Base-by-base conservation (phyloP, 53 echinoderm and acorn worm genomes). In the Mesocentrotus franciscanus region DNA sequence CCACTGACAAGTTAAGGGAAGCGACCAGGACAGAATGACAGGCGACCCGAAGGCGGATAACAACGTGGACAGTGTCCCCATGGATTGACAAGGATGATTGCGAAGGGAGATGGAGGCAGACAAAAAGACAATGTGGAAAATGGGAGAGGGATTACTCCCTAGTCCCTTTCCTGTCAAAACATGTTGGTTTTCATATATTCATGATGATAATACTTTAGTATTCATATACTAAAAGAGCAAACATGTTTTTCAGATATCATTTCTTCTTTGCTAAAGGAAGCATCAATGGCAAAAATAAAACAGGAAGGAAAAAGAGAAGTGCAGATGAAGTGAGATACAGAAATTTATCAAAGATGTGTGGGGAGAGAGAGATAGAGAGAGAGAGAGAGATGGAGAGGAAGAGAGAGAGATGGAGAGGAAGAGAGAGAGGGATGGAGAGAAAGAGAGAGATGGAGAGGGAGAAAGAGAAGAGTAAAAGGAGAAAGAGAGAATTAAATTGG, bases 141-240 rank as follows among this genome's bases (percentile, higher is more conserved):
- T 87, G 58, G 87, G 12, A 58, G 13, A n/a, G 56, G 87, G 87
- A 58, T 57, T 26, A n/a, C 22, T 24, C 58, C 87, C 26, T 87
- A 58, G 87, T 87, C 29, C 58, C 87, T 87, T 87, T 87, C 87
- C 87, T 87, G 87, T 56, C 87, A 87, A 87, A 87, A 87, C 87
- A 87, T 4, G 87, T 87, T 58, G n/a, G 59, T n/a, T 56, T 87
- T 87, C n/a, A 29, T 87, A 87, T 87, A 59, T 57, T 27, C 59
- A 27, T 87, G 27, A 14, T 42, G 58, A 58, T 20, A 27, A 87
- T 87, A 87, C 87, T 32, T 58, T 12, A 57, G 58, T 87, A 42
- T 81, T 7, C 5, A 78, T 36, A 33, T 81, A 42, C 81, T 64
- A 7, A 64, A 81, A 22, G 39, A 42, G 11, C 9, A 81, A 81